Conservation (phyloP, 23 tunicate species). For the Oikopleura vanhoeffeni region DNA sequence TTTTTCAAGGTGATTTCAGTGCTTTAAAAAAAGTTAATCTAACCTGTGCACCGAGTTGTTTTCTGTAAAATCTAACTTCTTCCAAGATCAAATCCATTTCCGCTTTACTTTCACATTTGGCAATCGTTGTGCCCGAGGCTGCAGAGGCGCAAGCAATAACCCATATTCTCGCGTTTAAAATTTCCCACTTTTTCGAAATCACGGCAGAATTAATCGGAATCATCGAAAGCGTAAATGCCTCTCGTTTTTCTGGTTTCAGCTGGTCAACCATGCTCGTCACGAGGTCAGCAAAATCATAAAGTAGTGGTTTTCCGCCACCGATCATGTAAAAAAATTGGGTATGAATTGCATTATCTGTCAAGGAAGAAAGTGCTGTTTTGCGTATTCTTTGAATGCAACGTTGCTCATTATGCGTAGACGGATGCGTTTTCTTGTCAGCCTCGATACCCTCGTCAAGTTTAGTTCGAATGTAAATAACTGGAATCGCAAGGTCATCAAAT, state of each 20-base stretch:
- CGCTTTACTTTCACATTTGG: background rate
- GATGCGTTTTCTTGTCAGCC: background rate
- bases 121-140: background rate
- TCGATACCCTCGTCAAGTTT: background rate
- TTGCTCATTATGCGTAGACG: background rate
- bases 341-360: background rate
- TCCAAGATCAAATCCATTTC: background rate
- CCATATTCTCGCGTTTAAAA: background rate
- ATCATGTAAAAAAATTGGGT: background rate
- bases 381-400: background rate
- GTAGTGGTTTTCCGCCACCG: background rate
- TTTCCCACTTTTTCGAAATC: background rate
- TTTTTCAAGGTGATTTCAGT: no score
- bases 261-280: background rate
- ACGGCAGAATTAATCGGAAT: conserved; percentile 1
- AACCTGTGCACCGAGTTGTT: conserved; percentile 11
- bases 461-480: background rate
- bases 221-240: background rate
- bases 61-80: conserved; percentile 10
- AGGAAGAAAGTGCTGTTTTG: background rate
- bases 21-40: no score
- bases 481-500: background rate
- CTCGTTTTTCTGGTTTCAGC: conserved; percentile 7
- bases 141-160: conserved; percentile 13
- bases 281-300: conserved; percentile 1